These are phyloP conservation scores for Papilio xuthus DNA, from an alignment of 1,140 invertebrate genomes.

Conservation along the genomic window DNA sequence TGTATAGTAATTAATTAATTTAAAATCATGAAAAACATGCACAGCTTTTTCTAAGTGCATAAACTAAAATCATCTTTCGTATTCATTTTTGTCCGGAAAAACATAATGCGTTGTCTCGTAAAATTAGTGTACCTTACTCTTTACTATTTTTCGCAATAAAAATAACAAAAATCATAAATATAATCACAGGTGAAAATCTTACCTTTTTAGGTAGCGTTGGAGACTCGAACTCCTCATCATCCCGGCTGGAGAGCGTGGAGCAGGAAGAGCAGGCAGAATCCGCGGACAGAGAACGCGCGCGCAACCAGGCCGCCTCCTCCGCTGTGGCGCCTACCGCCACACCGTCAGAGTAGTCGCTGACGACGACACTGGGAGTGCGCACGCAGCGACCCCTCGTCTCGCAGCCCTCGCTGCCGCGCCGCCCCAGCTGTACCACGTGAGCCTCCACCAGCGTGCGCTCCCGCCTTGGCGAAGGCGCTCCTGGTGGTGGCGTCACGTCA, in stretches of 20 bases:
- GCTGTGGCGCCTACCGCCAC: conserved; percentile 84
- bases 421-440: conserved; percentile 71
- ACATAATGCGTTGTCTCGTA: no score
- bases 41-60: not conserved
- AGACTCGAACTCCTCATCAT: conserved; percentile 82
- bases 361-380: conserved; percentile 90
- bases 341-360: conserved; percentile 92
- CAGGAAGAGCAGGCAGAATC: conserved; percentile 85
- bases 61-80: not conserved
- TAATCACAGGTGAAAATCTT: conserved; percentile 35
- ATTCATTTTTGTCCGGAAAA: no score
- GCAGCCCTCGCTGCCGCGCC: conserved; percentile 73
- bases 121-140: not conserved
- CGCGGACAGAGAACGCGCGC: conserved; percentile 81
- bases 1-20: not conserved
- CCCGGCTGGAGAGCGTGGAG: conserved; percentile 86
- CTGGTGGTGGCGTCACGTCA: conserved; percentile 66
- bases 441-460: conserved; percentile 77
- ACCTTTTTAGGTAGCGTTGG: conserved; percentile 74
- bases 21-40: not conserved
- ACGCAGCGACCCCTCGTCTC: conserved; percentile 83
- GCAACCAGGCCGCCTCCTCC: conserved; percentile 85
- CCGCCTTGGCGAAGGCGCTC: conserved; percentile 65
- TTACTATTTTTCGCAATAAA: not conserved
- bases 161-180: not conserved